Evolutionary conservation across 2,113 vertebrate genomes (phyloP), one percentile per base, ranked within the genome.

Genomic region (Notarius quadriscutis): DNA sequence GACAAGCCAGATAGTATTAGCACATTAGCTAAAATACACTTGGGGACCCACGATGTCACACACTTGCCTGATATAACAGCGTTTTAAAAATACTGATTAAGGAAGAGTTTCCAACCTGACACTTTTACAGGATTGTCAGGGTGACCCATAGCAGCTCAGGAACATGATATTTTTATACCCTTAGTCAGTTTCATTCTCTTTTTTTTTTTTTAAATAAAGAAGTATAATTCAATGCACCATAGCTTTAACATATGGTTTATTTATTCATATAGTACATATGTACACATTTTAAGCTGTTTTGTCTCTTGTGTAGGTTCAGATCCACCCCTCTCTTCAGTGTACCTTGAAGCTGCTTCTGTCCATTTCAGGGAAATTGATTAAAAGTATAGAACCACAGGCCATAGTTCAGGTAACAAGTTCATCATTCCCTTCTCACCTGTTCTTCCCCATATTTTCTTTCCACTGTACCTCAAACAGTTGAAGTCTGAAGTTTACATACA

Each of bases 331-430:
- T 79, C 93, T 97, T 83, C 97, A 96, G 83, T 88, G 92, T 80
- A 96, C 94, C 1, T 82, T 98, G 81, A 93, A 94, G 89, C 93
- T 96, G 89, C 94, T 98, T 79, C 92, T 99, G 91, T 94, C 93
- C 5, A 90, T 98, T 17, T 90, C 96, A 74, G 94, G 96, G 15
- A 85, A 93, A 88, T 92, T 97, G 82, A 94, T 97, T 86, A 96
- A 96, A 90, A 92, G 79, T 57, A 50, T 98, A 22, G 96, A 97
- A 69, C 91, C 93, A 88, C 91, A 94, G 51, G 55, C 96, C 81
- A 93, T 97, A 74, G 90, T 78, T 93, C 96, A 97, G 97, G 98
- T 99, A 93, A 81, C 93, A 58, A 11, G 25, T 78, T 71, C 10
- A 84, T 57, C 30, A 41, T 58, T 63, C 4, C 10, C 18, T 60